These are phyloP conservation scores for Phragmatobia fuliginosa DNA, from an alignment of 2,888 invertebrate genomes.

Conservation along the genomic window DNA sequence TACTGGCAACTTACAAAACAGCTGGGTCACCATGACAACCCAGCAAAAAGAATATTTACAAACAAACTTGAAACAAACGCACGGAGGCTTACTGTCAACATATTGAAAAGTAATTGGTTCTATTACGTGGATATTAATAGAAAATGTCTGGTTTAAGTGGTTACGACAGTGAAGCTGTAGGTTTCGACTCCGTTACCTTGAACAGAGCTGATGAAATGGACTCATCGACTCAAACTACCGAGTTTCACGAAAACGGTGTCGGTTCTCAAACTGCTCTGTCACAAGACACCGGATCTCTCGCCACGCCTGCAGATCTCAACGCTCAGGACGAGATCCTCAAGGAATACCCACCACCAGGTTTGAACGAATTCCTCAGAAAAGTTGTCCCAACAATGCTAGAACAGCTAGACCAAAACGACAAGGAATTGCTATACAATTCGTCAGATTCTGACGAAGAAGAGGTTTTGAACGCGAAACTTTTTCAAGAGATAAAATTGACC, in stretches of 20 bases:
- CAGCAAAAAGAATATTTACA: conserved; percentile 42
- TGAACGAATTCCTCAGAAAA: conserved; percentile 73
- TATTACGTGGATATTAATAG: conserved; percentile 6
- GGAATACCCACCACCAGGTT: conserved; percentile 69
- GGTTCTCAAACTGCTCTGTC: conserved; percentile 65
- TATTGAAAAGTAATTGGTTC: conserved; percentile 12
- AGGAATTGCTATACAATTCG: conserved; percentile 60
- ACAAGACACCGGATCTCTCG: conserved; percentile 62
- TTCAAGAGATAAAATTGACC: conserved; percentile 67
- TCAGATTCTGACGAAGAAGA: conserved; percentile 81
- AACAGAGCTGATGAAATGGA: conserved; percentile 53
- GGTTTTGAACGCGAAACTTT: conserved; percentile 59
- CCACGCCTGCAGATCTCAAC: conserved; percentile 63
- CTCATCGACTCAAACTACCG: conserved; percentile 70
- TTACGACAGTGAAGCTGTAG: conserved; percentile 74
- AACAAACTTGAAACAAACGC: conserved; percentile 33
- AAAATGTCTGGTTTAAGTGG: conserved; percentile 75
- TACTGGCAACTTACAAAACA: conserved; percentile 36
- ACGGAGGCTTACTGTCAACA: not conserved
- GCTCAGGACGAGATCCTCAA: conserved; percentile 56
- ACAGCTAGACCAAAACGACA: conserved; percentile 69
- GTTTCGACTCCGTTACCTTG: conserved; percentile 68
- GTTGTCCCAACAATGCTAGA: conserved; percentile 76
- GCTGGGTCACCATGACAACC: conserved; percentile 44
- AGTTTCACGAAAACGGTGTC: conserved; percentile 60